phyloP scores from a whole-genome alignment of 2,113 vertebrate genomes.

The Tretioscincus oriximinensis region DNA sequence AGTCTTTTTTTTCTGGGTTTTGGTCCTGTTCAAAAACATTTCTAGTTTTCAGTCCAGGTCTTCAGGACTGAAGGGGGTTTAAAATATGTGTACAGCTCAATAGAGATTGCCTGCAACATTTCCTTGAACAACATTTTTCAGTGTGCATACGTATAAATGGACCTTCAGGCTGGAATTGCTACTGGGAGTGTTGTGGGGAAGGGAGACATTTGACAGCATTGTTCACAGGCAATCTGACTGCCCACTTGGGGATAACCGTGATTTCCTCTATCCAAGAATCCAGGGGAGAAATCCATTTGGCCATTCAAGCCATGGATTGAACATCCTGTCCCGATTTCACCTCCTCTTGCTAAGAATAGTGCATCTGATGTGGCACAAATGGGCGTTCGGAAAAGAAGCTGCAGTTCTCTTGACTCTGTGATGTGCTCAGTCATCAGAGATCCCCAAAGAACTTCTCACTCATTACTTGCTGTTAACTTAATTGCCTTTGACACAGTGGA shows the following conservation, averaged over 20 bases:
- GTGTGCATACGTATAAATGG: too few relatives aligned
- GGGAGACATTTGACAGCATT: not conserved
- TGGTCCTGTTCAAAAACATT: too few relatives aligned
- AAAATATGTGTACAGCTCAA: too few relatives aligned
- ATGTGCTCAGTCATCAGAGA: not conserved
- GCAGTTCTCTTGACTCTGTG: not conserved
- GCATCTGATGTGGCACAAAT: not conserved
- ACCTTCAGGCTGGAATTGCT: too few relatives aligned
- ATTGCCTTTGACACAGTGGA: conserved; percentile 8
- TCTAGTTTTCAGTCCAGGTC: too few relatives aligned
- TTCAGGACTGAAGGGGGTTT: too few relatives aligned
- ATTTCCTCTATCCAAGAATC: not conserved
- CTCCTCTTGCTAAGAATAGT: conserved; percentile 3
- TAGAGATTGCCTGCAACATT: too few relatives aligned
- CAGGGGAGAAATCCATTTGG: not conserved
- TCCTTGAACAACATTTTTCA: too few relatives aligned
- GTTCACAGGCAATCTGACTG: not conserved
- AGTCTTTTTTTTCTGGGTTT: too few relatives aligned
- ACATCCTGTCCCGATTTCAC: conserved; percentile 36
- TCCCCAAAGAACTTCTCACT: not conserved
- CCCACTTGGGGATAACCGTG: not conserved
- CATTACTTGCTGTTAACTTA: conserved; percentile 12
- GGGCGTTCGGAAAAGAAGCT: not conserved
- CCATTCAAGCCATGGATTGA: not conserved
- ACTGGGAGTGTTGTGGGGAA: not conserved